Conservation (phyloP, 2,113 vertebrate genomes). For the Sinocyclocheilus anophthalmus region DNA sequence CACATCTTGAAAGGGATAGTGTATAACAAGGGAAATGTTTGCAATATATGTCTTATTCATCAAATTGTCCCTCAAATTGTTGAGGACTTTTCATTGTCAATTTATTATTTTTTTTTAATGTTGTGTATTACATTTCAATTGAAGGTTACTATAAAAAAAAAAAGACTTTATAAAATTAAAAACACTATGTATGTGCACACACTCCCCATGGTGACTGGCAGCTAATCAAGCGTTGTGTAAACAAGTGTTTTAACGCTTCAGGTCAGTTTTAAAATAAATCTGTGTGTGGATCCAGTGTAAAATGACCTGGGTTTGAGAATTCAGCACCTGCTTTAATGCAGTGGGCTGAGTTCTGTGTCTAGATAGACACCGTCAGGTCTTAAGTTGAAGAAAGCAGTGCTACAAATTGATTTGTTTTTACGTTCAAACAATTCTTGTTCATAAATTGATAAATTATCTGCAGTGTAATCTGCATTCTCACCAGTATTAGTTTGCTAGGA, state of each 20-base stretch:
- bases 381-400: neutral
- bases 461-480: conserved; percentile 13
- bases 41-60: neutral
- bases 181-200: conserved; percentile 15
- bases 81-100: conserved; percentile 15
- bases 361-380: neutral
- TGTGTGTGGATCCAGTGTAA: neutral
- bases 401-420: neutral
- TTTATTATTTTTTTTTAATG: neutral
- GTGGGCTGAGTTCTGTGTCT: neutral
- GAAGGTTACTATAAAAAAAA: neutral
- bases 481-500: conserved; percentile 37
- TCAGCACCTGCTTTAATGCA: neutral
- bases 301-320: conserved; percentile 1
- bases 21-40: neutral
- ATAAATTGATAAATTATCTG: neutral
- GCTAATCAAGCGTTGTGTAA: neutral
- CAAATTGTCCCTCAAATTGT: neutral
- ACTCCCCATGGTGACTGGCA: neutral
- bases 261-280: neutral
- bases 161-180: neutral
- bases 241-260: neutral
- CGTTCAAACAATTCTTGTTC: neutral
- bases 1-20: neutral
- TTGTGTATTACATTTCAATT: neutral